Evolutionary conservation across 2,888 invertebrate genomes (phyloP).

Genomic region (Eristalis pertinax): DNA sequence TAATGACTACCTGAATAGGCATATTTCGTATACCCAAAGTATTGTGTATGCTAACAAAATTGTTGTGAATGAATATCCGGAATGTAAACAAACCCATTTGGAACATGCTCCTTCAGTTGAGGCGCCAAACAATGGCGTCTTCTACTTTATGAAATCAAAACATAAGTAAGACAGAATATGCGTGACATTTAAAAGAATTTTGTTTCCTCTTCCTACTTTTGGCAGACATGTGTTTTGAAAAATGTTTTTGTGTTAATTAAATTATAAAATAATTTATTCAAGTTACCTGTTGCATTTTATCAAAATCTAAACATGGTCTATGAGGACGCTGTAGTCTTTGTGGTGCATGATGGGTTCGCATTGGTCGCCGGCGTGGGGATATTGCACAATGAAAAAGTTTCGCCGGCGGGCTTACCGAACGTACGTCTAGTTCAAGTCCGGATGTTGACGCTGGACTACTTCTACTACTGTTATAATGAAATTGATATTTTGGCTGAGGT

Average conservation of each 20-base stretch:
- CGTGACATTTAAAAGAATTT: background rate
- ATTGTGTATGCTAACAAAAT: too few relatives aligned
- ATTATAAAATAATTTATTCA: background rate
- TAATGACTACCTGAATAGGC: too few relatives aligned
- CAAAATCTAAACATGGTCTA: constrained; percentile 96
- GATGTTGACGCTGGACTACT: constrained; percentile 81
- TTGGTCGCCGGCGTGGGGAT: constrained; percentile 84
- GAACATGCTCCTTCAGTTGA: too few relatives aligned
- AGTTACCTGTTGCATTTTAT: constrained; percentile 97
- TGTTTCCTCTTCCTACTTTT: background rate
- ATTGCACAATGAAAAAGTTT: constrained; percentile 84
- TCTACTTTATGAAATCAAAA: background rate
- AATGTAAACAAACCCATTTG: too few relatives aligned
- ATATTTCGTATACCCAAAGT: too few relatives aligned
- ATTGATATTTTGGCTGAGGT: constrained; percentile 80
- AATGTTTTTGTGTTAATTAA: background rate
- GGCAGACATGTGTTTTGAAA: constrained; percentile 1
- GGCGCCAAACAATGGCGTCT: too few relatives aligned
- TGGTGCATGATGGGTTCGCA: constrained; percentile 82
- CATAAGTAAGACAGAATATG: constrained; percentile 4
- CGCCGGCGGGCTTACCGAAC: constrained; percentile 82
- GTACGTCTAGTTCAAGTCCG: constrained; percentile 80
- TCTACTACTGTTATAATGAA: constrained; percentile 80
- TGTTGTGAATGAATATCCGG: too few relatives aligned
- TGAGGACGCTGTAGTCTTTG: constrained; percentile 85